Base-by-base conservation (phyloP, 2,888 invertebrate species). In the Pachymerium ferrugineum region DNA sequence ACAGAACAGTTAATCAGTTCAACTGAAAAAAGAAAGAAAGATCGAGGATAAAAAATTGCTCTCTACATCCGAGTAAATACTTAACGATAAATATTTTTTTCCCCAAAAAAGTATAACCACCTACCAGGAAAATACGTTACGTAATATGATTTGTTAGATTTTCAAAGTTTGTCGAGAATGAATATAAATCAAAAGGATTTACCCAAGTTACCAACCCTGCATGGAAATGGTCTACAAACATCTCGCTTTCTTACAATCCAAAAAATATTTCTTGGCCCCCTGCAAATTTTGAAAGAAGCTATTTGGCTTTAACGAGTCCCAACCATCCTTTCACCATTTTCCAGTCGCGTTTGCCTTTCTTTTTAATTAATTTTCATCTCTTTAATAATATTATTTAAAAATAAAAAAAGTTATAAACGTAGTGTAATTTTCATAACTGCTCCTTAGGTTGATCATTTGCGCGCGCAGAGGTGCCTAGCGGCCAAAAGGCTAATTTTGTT, bases 401-500 rank as follows among this genome's bases (percentile, higher is more conserved):
- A 54, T 12, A 54, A 54, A 22, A 22, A 54, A 54, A 54, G 3
- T 22, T 54, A 6, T 54, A 54, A 54, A 54, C 54, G 8, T 54
- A 28, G 14, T 54, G 14, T 54, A 54, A 54, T 54, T 54, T 54
- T 54, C 54, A 54, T 54, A 54, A 54, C 54, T 54, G 28, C 54
- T 54, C 54, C 54, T 54, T 54, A 54, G 54, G 54, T 54, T 54
- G 54, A 54, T 54, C 54, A 54, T 54, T 54, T 54, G 54, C 10
- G 54, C 54, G 54, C 54, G 28, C 54, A 54, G 54, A 10, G 54
- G 14, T 25, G 22, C 54, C 28, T 54, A 54, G 54, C 54, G 54
- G 54, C 54, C 54, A 54, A 25, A 54, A 54, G 54, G 54, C 54
- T 54, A 54, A 54, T 54, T 54, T 54, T 54, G 54, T 54, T 54